phyloP scores from a whole-genome alignment of 2,888 invertebrate genomes.

The Drosophila putrida region DNA sequence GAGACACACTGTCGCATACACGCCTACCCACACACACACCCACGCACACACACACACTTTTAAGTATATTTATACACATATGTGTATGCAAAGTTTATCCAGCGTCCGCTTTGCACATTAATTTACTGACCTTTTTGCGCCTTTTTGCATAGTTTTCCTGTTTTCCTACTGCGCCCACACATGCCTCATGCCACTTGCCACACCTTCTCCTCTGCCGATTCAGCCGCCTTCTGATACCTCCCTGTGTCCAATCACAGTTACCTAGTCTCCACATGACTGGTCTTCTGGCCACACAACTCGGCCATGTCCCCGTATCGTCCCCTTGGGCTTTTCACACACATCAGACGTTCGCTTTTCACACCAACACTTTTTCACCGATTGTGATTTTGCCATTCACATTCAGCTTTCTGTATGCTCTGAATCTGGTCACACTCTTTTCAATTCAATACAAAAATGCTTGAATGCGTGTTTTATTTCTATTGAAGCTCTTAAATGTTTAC shows the following conservation, averaged over 20 bases:
- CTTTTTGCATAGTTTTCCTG: constrained; percentile 63
- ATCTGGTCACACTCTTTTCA: no score
- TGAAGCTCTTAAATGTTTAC: no score
- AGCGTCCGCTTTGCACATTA: constrained; percentile 69
- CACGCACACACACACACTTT: background rate
- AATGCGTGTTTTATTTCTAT: no score
- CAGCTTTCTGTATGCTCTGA: no score
- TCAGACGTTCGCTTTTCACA: no score
- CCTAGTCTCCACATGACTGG: constrained; percentile 9
- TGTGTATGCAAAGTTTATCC: constrained; percentile 60
- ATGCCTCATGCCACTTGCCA: background rate
- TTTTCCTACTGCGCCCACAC: constrained; percentile 42
- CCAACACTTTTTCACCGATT: no score
- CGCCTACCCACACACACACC: background rate
- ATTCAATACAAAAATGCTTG: no score
- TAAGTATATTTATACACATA: constrained; percentile 5
- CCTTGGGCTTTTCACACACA: background rate
- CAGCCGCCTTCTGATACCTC: background rate
- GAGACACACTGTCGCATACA: background rate
- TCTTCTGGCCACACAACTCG: constrained; percentile 1
- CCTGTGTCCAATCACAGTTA: constrained; percentile 2
- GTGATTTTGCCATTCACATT: no score
- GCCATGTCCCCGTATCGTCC: background rate
- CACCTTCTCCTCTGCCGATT: background rate
- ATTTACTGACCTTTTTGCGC: constrained; percentile 75